phyloP scores from a whole-genome alignment of 2,888 invertebrate species.

The Drosophila cognata region DNA sequence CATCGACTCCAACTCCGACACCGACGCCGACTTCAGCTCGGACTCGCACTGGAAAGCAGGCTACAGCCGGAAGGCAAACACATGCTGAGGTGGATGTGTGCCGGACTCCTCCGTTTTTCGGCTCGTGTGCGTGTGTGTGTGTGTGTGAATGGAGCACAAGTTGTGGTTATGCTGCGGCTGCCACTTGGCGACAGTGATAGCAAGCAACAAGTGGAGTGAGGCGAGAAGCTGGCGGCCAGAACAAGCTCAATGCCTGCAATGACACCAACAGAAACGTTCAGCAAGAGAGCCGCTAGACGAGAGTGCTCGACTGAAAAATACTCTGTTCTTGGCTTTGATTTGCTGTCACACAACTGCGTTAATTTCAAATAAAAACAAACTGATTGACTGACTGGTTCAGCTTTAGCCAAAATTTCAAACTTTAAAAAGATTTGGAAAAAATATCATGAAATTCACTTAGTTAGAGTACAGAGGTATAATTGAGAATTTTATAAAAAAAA shows the following conservation, averaged over 20 bases:
- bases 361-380: neutral
- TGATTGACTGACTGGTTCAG: neutral
- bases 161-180: constrained; percentile 43
- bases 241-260: constrained; percentile 21
- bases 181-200: constrained; percentile 59
- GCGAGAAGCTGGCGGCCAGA: constrained; percentile 47
- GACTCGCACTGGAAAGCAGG: constrained; percentile 11
- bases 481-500: too few species aligned
- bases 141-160: constrained; percentile 11
- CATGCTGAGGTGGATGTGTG: constrained; percentile 38
- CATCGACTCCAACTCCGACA: neutral
- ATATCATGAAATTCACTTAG: neutral
- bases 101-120: constrained; percentile 5
- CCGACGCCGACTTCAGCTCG: neutral
- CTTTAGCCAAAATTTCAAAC: neutral
- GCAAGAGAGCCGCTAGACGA: neutral
- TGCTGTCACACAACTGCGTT: neutral
- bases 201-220: constrained; percentile 70
- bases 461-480: neutral
- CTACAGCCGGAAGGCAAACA: constrained; percentile 70
- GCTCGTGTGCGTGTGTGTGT: neutral
- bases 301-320: neutral
- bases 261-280: neutral
- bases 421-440: neutral
- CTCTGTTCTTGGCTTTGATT: neutral